A percentile compares a stretch with the other conserved stretches of the same genome.
Evolutionary conservation across 2,888 invertebrate genomes (phyloP).

Genomic region (Dryadula phaetusa): DNA sequence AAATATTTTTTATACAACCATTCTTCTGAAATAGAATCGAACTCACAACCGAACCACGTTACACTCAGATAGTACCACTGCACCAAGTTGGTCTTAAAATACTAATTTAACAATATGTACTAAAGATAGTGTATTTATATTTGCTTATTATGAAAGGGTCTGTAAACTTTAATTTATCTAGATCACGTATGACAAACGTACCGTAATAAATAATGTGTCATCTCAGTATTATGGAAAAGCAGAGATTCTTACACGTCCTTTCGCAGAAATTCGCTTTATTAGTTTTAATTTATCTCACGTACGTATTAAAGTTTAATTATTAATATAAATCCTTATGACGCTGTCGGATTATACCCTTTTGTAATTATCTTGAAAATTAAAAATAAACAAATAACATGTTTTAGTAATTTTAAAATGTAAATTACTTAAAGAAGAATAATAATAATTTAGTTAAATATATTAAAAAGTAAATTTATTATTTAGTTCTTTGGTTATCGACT

Average conservation of each 20-base stretch:
- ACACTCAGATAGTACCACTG: too few species aligned
- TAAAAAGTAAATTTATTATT: too few species aligned
- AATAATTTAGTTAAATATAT: too few species aligned
- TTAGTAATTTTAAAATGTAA: neutral
- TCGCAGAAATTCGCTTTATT: conserved; percentile 69
- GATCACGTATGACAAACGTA: conserved; percentile 74
- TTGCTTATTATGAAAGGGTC: conserved; percentile 10
- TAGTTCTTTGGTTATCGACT: too few species aligned
- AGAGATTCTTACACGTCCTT: conserved; percentile 80
- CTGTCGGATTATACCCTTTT: neutral
- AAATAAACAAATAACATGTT: neutral
- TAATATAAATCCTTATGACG: conserved; percentile 10
- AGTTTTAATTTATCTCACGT: conserved; percentile 56
- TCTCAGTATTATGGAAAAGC: conserved; percentile 73
- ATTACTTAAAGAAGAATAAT: neutral
- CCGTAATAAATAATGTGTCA: conserved; percentile 79
- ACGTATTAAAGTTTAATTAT: conserved; percentile 50
- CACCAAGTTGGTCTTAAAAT: too few species aligned
- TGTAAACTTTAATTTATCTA: conserved; percentile 75
- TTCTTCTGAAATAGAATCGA: too few species aligned
- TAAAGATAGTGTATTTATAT: neutral
- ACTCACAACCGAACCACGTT: too few species aligned
- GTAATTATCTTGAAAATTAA: neutral
- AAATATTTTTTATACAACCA: too few species aligned
- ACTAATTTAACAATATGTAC: too few species aligned